phyloP scores from a whole-genome alignment of 2,113 vertebrate species.

The Gambusia affinis region DNA sequence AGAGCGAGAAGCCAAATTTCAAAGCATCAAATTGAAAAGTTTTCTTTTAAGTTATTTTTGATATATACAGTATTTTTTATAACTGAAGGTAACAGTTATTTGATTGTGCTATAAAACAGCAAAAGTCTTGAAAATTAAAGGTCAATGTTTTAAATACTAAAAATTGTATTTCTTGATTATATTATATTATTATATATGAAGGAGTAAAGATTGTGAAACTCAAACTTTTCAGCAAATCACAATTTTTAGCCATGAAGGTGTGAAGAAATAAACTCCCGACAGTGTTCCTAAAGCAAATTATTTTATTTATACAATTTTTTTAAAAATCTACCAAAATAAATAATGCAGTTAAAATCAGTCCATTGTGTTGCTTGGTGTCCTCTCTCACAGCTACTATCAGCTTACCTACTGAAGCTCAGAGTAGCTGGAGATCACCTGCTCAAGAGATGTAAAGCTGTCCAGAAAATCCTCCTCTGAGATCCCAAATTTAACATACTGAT shows the following conservation, averaged over 20 bases:
- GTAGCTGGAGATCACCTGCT: slow-evolving; percentile 96
- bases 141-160: neutral
- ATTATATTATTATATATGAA: too few species aligned
- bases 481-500: slow-evolving; percentile 92
- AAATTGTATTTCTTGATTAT: neutral
- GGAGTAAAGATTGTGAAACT: too few species aligned
- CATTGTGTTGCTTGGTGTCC: neutral
- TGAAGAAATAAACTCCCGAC: too few species aligned
- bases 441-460: slow-evolving; percentile 89
- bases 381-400: slow-evolving; percentile 7
- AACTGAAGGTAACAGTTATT: too few species aligned
- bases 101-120: too few species aligned
- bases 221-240: too few species aligned
- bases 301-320: slow-evolving; percentile 27
- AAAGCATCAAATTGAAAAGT: too few species aligned
- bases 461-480: slow-evolving; percentile 95
- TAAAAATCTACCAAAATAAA: neutral
- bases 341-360: neutral
- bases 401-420: slow-evolving; percentile 73
- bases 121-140: neutral
- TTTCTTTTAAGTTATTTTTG: too few species aligned
- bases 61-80: too few species aligned
- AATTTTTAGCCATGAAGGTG: neutral
- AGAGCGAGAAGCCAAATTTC: too few species aligned
- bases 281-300: neutral